Evolutionary conservation across 2,113 vertebrate species (phyloP).

Genomic region (Anoplopoma fimbria): DNA sequence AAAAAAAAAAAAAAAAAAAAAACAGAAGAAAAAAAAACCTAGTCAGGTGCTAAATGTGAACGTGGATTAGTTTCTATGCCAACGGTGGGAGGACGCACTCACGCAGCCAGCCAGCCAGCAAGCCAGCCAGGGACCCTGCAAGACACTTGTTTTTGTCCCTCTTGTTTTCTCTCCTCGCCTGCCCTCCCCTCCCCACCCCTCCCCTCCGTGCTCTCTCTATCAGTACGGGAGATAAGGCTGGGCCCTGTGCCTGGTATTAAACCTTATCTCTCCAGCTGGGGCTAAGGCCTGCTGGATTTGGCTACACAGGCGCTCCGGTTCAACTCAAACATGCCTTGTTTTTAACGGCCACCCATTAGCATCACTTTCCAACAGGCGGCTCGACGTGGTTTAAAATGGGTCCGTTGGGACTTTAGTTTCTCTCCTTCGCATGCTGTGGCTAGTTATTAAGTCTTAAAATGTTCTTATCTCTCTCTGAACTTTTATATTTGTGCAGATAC

Average conservation of each 20-base stretch:
- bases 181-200: slow-evolving; percentile 36
- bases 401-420: slow-evolving; percentile 22
- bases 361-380: slow-evolving; percentile 53
- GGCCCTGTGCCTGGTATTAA: slow-evolving; percentile 77
- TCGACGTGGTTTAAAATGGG: slow-evolving; percentile 22
- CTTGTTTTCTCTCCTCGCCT: slow-evolving; percentile 70
- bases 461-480: slow-evolving; percentile 34
- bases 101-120: slow-evolving; percentile 76
- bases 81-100: slow-evolving; percentile 81
- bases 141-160: slow-evolving; percentile 83
- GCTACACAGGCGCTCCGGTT: slow-evolving; percentile 67
- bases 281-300: slow-evolving; percentile 79
- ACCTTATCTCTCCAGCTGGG: slow-evolving; percentile 82
- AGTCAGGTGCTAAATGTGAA: slow-evolving; percentile 86
- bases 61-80: slow-evolving; percentile 87
- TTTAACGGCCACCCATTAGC: slow-evolving; percentile 78
- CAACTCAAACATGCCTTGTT: slow-evolving; percentile 77
- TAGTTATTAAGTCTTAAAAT: slow-evolving; percentile 27
- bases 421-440: slow-evolving; percentile 1
- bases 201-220: slow-evolving; percentile 71
- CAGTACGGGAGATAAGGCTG: slow-evolving; percentile 76
- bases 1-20: slow-evolving; percentile 51
- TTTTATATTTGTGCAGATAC: slow-evolving; percentile 31
- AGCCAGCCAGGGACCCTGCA: slow-evolving; percentile 79
- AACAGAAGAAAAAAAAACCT: slow-evolving; percentile 52